phyloP scores from a whole-genome alignment of 1,140 invertebrate species.

The Listronotus oregonensis region DNA sequence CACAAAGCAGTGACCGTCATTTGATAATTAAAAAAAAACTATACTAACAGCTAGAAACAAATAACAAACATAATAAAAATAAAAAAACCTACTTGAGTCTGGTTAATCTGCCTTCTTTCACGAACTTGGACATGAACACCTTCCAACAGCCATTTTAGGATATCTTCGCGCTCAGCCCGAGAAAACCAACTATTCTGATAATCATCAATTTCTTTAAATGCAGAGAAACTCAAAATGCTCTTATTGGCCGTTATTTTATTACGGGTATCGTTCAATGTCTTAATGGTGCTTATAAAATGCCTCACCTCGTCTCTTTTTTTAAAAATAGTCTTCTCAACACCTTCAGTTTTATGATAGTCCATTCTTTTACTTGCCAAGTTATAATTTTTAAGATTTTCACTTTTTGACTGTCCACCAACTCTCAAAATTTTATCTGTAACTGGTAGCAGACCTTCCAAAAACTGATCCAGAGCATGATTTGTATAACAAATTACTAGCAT shows the following conservation, averaged over 20 bases:
- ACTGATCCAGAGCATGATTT: conserved; percentile 89
- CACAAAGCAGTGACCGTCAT: too few relatives aligned
- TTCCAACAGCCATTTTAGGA: conserved; percentile 44
- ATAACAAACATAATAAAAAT: too few relatives aligned
- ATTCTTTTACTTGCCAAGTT: conserved; percentile 50
- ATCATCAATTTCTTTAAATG: conserved; percentile 32
- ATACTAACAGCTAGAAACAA: too few relatives aligned
- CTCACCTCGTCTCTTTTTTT: conserved; percentile 12
- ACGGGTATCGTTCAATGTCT: conserved; percentile 28
- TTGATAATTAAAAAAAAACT: too few relatives aligned
- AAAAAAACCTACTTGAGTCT: conserved; percentile 2
- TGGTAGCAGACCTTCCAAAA: conserved; percentile 73
- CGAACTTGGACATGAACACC: background rate
- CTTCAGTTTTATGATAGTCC: background rate
- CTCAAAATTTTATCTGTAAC: conserved; percentile 67
- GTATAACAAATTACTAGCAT: conserved; percentile 84
- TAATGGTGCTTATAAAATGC: conserved; percentile 20
- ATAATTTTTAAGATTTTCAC: conserved; percentile 60
- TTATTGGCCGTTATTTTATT: conserved; percentile 24
- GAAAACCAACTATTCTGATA: conserved; percentile 45
- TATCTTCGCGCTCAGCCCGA: conserved; percentile 25
- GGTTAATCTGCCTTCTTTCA: background rate
- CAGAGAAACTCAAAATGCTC: conserved; percentile 32
- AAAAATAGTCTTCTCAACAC: background rate
- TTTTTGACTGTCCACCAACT: conserved; percentile 74